A percentile compares a stretch with the other conserved stretches of the same genome.
Evolutionary conservation across 2,113 vertebrate genomes (phyloP).

Genomic region (Empidonax traillii): DNA sequence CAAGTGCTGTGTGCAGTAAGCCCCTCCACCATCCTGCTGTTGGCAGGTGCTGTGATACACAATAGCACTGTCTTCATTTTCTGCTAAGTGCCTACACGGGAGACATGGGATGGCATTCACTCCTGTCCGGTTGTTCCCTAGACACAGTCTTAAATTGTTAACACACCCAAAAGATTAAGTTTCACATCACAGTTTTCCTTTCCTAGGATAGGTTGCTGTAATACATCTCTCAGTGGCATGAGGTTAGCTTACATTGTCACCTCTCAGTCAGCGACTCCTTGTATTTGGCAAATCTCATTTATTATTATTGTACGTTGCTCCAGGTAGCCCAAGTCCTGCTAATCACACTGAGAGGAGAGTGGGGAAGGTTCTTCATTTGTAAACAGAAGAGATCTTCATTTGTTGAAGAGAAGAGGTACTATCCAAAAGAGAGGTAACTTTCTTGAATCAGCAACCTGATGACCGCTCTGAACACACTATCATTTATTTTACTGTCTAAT

Average conservation of each 20-base stretch:
- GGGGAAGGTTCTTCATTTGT: not conserved
- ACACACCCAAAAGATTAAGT: not conserved
- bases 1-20: not conserved
- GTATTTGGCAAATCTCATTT: not conserved
- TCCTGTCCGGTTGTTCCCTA: not conserved
- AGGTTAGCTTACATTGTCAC: not conserved
- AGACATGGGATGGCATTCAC: not conserved
- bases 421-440: not conserved
- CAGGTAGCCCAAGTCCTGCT: not conserved
- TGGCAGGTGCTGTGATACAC: not conserved
- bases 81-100: not conserved
- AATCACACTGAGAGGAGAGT: not conserved
- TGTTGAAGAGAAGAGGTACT: not conserved
- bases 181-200: not conserved
- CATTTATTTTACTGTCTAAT: not conserved
- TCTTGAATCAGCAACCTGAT: not conserved
- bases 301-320: not conserved
- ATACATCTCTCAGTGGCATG: not conserved
- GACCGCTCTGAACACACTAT: not conserved
- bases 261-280: accelerated
- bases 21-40: not conserved
- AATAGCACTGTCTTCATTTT: not conserved
- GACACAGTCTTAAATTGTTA: not conserved
- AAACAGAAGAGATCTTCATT: not conserved
- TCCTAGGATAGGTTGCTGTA: not conserved